Conservation (phyloP, 2,888 invertebrate species). For the Phalera bucephala region DNA sequence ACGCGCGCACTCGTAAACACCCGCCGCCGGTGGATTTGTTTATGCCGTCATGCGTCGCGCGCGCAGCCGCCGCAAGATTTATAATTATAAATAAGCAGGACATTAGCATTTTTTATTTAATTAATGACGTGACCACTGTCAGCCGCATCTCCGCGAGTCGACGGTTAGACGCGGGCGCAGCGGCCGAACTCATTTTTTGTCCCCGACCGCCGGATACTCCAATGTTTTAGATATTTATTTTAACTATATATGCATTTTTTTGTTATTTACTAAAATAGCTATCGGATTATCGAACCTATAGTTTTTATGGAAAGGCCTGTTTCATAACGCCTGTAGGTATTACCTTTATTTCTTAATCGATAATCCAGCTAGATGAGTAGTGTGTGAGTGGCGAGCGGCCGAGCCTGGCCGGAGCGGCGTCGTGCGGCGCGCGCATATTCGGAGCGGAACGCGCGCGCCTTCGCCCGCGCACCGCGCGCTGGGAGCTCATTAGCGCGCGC, state of each 20-base stretch:
- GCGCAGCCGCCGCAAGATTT: not conserved
- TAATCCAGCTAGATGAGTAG: too few relatives aligned
- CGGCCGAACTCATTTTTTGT: too few relatives aligned
- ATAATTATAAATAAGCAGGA: constrained; percentile 5
- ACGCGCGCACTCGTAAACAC: too few relatives aligned
- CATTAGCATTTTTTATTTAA: not conserved
- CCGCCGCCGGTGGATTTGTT: constrained; percentile 1
- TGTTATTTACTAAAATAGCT: too few relatives aligned
- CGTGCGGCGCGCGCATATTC: constrained; percentile 4
- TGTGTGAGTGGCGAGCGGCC: not conserved
- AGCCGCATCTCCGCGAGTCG: too few relatives aligned
- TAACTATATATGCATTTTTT: too few relatives aligned
- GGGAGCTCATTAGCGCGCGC: constrained; percentile 46
- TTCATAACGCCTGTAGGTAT: too few relatives aligned
- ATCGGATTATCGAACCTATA: too few relatives aligned
- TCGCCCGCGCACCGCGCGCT: constrained; percentile 16
- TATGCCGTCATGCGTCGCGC: constrained; percentile 6
- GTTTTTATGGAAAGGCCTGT: too few relatives aligned
- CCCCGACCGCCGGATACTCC: too few relatives aligned
- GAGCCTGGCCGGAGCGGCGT: not conserved
- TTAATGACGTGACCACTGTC: not conserved
- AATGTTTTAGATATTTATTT: too few relatives aligned
- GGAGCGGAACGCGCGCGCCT: constrained; percentile 25
- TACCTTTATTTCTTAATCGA: too few relatives aligned
- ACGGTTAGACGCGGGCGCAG: not conserved